These are phyloP conservation scores for Coranthus polyacanthus DNA, from an alignment of 2,797 vertebrate species.

Conservation along the genomic window DNA sequence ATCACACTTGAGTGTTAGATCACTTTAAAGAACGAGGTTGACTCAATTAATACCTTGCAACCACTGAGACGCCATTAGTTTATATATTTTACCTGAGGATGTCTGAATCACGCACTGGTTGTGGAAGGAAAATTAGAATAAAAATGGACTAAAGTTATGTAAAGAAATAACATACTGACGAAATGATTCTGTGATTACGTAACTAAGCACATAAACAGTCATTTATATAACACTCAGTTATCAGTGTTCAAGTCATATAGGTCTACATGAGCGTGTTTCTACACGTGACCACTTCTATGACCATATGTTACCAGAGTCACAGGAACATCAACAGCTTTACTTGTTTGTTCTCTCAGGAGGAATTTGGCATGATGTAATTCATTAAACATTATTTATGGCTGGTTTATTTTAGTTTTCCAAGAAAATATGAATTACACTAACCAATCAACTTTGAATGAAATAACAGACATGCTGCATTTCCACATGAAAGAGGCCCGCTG, in stretches of 20 bases:
- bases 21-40: slow-evolving; percentile 27
- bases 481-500: too few species aligned
- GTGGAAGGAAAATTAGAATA: neutral
- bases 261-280: slow-evolving; percentile 7
- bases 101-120: neutral
- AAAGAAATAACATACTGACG: slow-evolving; percentile 3
- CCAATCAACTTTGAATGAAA: too few species aligned
- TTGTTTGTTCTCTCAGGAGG: too few species aligned
- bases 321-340: neutral
- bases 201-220: slow-evolving; percentile 19
- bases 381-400: too few species aligned
- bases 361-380: too few species aligned
- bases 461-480: too few species aligned
- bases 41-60: slow-evolving; percentile 20
- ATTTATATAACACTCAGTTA: slow-evolving; percentile 39
- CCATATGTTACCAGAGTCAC: neutral
- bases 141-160: neutral
- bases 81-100: slow-evolving; percentile 14
- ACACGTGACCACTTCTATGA: neutral
- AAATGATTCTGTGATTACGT: too few species aligned
- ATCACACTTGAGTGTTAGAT: slow-evolving; percentile 9
- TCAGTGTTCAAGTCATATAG: slow-evolving; percentile 3
- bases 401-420: too few species aligned
- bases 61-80: slow-evolving; percentile 16
- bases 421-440: too few species aligned